A percentile compares a stretch with the other conserved stretches of the same genome.
Evolutionary conservation across 1,140 invertebrate species (phyloP).

Genomic region (Ridgeia piscesae): DNA sequence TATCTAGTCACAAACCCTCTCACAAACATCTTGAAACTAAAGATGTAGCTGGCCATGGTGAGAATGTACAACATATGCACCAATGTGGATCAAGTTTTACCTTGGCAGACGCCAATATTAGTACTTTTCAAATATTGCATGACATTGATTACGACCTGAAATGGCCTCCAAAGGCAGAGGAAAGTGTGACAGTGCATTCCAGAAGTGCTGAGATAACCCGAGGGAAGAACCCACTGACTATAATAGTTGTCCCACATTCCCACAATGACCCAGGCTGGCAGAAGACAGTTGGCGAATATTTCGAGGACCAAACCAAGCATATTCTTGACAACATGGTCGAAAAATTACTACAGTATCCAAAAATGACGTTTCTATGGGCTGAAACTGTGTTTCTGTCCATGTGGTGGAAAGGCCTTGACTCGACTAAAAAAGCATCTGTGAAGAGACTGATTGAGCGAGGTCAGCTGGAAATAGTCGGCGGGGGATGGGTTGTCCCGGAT

Average conservation of each 20-base stretch:
- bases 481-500: conserved; percentile 96
- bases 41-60: background rate
- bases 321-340: conserved; percentile 89
- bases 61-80: background rate
- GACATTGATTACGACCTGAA: background rate
- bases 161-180: background rate
- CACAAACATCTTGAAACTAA: background rate
- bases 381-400: conserved; percentile 88
- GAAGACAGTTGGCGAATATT: conserved; percentile 92
- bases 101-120: background rate
- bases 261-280: conserved; percentile 97
- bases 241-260: conserved; percentile 68
- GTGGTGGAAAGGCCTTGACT: conserved; percentile 81
- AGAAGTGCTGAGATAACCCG: background rate
- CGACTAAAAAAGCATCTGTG: conserved; percentile 70
- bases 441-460: conserved; percentile 76
- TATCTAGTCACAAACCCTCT: background rate
- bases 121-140: background rate
- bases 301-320: conserved; percentile 77
- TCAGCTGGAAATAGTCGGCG: conserved; percentile 87
- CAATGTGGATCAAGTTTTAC: background rate
- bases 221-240: background rate
- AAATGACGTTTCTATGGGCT: conserved; percentile 93
- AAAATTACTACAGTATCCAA: conserved; percentile 75
- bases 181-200: background rate